phyloP scores from a whole-genome alignment of 1,140 invertebrate species.

The Linepithema humile region DNA sequence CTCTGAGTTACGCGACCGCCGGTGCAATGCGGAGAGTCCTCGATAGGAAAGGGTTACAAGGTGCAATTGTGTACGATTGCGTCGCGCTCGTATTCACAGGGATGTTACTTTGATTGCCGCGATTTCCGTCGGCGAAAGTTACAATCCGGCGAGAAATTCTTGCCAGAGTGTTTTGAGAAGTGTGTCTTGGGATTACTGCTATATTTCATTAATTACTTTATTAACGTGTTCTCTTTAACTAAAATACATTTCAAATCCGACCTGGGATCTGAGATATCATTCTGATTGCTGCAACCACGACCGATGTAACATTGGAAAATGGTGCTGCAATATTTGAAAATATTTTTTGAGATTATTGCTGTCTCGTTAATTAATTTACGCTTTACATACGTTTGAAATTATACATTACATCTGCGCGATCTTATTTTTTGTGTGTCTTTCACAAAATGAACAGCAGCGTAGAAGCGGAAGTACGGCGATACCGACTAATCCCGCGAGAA shows the following conservation, averaged over 20 bases:
- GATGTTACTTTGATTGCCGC: slow-evolving; percentile 5
- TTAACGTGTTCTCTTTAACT: neutral
- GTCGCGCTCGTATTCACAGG: slow-evolving; percentile 7
- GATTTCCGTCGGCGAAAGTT: neutral
- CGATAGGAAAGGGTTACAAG: slow-evolving; percentile 25
- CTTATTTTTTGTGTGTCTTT: neutral
- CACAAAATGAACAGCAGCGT: neutral
- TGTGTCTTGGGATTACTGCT: neutral
- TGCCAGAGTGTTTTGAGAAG: neutral
- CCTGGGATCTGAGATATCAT: neutral
- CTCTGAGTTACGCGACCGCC: slow-evolving; percentile 26
- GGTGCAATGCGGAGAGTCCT: neutral
- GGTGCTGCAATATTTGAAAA: neutral
- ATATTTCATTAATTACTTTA: neutral
- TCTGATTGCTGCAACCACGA: too few species aligned
- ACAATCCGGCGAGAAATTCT: neutral
- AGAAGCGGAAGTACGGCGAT: neutral
- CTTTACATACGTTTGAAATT: neutral
- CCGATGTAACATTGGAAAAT: neutral
- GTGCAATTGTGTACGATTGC: slow-evolving; percentile 32
- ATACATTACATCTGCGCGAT: neutral
- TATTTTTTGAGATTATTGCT: neutral
- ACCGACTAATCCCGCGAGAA: slow-evolving; percentile 20
- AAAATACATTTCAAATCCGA: neutral
- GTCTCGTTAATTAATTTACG: neutral